Conservation (phyloP, 2,797 vertebrate species). For the Lates japonicus region DNA sequence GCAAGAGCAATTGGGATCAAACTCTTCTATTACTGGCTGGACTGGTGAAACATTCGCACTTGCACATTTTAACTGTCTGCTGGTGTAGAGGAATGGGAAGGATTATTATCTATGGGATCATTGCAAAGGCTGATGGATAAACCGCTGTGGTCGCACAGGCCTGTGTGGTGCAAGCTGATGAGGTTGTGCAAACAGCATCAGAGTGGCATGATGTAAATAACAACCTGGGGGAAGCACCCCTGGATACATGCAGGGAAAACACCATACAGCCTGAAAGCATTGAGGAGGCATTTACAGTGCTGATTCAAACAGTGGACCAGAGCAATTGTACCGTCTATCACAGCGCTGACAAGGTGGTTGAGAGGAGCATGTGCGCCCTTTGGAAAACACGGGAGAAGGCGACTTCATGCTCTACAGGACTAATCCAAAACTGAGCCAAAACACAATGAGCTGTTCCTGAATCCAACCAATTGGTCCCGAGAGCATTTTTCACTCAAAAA, state of each 20-base stretch:
- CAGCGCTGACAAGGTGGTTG: slow-evolving; percentile 31
- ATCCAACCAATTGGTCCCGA: slow-evolving; percentile 57
- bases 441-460: slow-evolving; percentile 50
- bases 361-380: slow-evolving; percentile 35
- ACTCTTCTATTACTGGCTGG: slow-evolving; percentile 38
- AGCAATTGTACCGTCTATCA: slow-evolving; percentile 45
- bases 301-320: slow-evolving; percentile 28
- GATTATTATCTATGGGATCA: slow-evolving; percentile 25
- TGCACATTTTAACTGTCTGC: slow-evolving; percentile 51
- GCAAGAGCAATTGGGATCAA: slow-evolving; percentile 52
- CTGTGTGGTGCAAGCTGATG: slow-evolving; percentile 47
- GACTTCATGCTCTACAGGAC: slow-evolving; percentile 16
- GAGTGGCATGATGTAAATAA: slow-evolving; percentile 33
- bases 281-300: slow-evolving; percentile 44
- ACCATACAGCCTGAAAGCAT: slow-evolving; percentile 29
- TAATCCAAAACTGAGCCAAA: slow-evolving; percentile 28
- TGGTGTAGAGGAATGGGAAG: slow-evolving; percentile 48
- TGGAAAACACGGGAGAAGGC: not conserved
- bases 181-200: slow-evolving; percentile 48
- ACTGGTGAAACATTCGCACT: slow-evolving; percentile 34
- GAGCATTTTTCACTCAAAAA: slow-evolving; percentile 42
- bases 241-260: slow-evolving; percentile 42
- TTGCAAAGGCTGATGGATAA: slow-evolving; percentile 36
- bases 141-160: slow-evolving; percentile 16
- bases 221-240: slow-evolving; percentile 28